Evolutionary conservation across 64 coral and sea anemone genomes (phyloP).

Genomic region (Orbicella faveolata): DNA sequence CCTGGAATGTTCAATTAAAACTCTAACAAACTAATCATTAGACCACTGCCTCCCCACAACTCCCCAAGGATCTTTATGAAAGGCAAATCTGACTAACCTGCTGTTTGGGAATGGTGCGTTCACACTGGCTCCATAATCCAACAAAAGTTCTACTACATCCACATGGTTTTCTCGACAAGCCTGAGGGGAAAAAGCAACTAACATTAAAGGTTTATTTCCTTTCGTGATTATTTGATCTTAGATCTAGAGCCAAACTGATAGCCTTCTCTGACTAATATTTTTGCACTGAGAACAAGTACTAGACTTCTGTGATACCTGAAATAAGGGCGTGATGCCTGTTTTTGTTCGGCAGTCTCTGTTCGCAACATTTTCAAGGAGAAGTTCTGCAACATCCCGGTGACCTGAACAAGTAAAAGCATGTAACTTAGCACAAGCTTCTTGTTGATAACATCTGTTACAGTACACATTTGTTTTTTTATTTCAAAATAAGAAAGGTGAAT

Average conservation of each 20-base stretch:
- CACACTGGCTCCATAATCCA: conserved; percentile 95
- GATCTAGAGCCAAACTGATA: too few relatives aligned
- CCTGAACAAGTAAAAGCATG: conserved; percentile 43
- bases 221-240: not conserved
- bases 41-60: too few relatives aligned
- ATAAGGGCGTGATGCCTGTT: conserved; percentile 94
- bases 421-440: not conserved
- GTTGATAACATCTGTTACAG: not conserved
- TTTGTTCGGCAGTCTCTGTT: conserved; percentile 98
- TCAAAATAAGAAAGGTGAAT: not conserved
- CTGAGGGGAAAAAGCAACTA: conserved; percentile 31
- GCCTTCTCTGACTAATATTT: not conserved
- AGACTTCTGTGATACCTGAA: conserved; percentile 58
- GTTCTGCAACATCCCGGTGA: conserved; percentile 93
- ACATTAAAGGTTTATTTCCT: not conserved
- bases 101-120: conserved; percentile 98
- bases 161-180: conserved; percentile 99
- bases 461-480: not conserved
- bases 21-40: too few relatives aligned
- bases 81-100: conserved; percentile 52
- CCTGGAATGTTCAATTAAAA: too few relatives aligned
- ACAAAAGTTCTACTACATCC: conserved; percentile 82
- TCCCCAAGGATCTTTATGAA: too few relatives aligned
- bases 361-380: conserved; percentile 86
- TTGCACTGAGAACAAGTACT: not conserved